phyloP scores from a whole-genome alignment of 2,113 vertebrate genomes.

The Craseonycteris thonglongyai region DNA sequence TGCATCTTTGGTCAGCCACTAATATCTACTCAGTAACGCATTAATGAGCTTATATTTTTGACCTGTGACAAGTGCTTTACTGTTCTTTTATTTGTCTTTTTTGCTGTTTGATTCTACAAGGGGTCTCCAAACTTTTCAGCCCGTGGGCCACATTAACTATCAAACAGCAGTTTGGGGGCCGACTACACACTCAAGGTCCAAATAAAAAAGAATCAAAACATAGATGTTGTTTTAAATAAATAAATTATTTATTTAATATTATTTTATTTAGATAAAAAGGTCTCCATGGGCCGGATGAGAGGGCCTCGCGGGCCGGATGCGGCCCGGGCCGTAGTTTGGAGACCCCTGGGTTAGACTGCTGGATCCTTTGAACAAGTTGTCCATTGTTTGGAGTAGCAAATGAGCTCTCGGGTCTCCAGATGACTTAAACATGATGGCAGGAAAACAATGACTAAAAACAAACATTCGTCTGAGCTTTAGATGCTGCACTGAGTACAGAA shows the following conservation, averaged over 20 bases:
- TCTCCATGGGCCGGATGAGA: too few species aligned
- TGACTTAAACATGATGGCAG: neutral
- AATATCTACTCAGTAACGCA: slow-evolving; percentile 48
- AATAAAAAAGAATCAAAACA: too few species aligned
- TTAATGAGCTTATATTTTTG: slow-evolving; percentile 54
- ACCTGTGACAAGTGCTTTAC: slow-evolving; percentile 24
- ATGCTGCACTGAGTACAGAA: neutral
- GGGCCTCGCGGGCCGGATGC: too few species aligned
- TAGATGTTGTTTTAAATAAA: too few species aligned
- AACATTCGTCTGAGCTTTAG: neutral
- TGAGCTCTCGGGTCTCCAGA: neutral
- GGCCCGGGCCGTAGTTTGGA: too few species aligned
- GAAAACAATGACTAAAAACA: neutral
- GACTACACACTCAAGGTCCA: too few species aligned
- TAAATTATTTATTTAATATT: too few species aligned
- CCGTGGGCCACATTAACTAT: too few species aligned
- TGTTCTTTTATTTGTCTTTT: slow-evolving; percentile 3
- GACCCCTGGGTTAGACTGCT: too few species aligned
- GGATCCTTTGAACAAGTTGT: neutral
- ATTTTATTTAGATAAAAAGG: too few species aligned
- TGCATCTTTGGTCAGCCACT: slow-evolving; percentile 12
- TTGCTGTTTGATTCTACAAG: neutral
- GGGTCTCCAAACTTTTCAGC: too few species aligned
- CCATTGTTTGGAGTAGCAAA: neutral
- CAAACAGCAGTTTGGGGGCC: too few species aligned